These are phyloP conservation scores for Trichogramma dendrolimi DNA, from an alignment of 2,888 invertebrate species.

Conservation along the genomic window DNA sequence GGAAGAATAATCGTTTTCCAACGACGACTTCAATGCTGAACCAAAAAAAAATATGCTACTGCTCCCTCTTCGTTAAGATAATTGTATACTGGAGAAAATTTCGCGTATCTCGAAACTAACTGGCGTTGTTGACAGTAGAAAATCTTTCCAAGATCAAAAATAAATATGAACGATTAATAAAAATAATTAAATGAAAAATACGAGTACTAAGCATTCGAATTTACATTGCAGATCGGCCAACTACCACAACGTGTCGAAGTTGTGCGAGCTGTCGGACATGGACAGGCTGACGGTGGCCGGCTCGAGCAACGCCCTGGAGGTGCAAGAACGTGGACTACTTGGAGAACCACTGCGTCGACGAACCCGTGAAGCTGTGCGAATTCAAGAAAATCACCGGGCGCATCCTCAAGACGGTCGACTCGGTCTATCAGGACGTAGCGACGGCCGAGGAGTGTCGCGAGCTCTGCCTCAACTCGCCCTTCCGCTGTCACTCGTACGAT, in stretches of 20 bases:
- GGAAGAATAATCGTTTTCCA: too few relatives aligned
- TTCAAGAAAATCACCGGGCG: slow-evolving; percentile 85
- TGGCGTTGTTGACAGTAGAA: too few relatives aligned
- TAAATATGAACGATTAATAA: too few relatives aligned
- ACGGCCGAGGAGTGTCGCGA: slow-evolving; percentile 84
- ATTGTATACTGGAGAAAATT: too few relatives aligned
- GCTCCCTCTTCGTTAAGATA: too few relatives aligned
- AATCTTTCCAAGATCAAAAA: too few relatives aligned
- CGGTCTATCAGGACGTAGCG: slow-evolving; percentile 84
- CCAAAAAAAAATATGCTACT: too few relatives aligned
- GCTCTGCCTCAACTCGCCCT: slow-evolving; percentile 82
- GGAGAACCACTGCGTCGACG: slow-evolving; percentile 90
- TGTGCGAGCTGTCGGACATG: slow-evolving; percentile 86
- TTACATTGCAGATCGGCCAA: slow-evolving; percentile 73
- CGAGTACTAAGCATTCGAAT: too few relatives aligned
- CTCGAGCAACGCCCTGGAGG: slow-evolving; percentile 67
- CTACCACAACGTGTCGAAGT: slow-evolving; percentile 79
- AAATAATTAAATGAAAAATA: too few relatives aligned
- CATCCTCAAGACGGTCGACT: slow-evolving; percentile 89
- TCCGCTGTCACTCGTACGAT: slow-evolving; percentile 86
- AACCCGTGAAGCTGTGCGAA: slow-evolving; percentile 90
- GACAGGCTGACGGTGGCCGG: slow-evolving; percentile 85
- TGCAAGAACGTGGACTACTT: slow-evolving; percentile 69
- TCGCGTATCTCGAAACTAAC: too few relatives aligned
- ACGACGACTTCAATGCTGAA: too few relatives aligned